These are phyloP conservation scores for Conops quadrifasciatus DNA, from an alignment of 2,888 invertebrate genomes.

Conservation along the genomic window DNA sequence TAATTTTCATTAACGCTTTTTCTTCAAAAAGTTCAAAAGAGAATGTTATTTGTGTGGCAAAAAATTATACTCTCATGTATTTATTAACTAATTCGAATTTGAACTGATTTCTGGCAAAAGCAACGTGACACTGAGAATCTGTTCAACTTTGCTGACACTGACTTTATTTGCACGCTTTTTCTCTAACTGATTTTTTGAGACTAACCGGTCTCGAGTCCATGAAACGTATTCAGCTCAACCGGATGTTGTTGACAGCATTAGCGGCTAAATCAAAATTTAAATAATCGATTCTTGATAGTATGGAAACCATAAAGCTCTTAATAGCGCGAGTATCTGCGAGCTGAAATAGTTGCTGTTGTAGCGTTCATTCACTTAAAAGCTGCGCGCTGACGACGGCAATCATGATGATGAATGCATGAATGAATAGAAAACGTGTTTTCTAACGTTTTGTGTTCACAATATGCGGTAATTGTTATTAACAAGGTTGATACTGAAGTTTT, in stretches of 20 bases:
- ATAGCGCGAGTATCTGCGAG: slow-evolving; percentile 11
- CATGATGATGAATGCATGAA: slow-evolving; percentile 22
- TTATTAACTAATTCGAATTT: no score
- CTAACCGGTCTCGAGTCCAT: slow-evolving; percentile 5
- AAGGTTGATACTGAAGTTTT: not conserved
- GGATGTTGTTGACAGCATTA: slow-evolving; percentile 27
- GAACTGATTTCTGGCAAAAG: not conserved
- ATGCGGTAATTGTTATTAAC: slow-evolving; percentile 6
- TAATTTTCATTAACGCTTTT: no score
- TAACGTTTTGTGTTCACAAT: slow-evolving; percentile 14
- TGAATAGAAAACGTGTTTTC: not conserved
- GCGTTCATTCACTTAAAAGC: slow-evolving; percentile 1
- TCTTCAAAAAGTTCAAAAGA: no score
- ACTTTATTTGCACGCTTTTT: not conserved
- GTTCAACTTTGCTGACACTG: not conserved
- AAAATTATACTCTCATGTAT: no score
- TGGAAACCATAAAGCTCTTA: slow-evolving; percentile 14
- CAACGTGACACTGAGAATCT: not conserved
- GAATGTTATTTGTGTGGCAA: no score
- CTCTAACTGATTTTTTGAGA: not conserved
- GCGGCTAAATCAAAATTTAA: slow-evolving; percentile 5
- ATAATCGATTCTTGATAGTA: slow-evolving; percentile 28
- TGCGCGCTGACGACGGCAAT: not conserved
- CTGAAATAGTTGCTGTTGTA: not conserved
- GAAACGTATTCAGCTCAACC: slow-evolving; percentile 16